Percentiles rank a stretch among this genome's conserved stretches.
Conservation (phyloP, 2,113 vertebrate species). For the Lamprotornis superbus region DNA sequence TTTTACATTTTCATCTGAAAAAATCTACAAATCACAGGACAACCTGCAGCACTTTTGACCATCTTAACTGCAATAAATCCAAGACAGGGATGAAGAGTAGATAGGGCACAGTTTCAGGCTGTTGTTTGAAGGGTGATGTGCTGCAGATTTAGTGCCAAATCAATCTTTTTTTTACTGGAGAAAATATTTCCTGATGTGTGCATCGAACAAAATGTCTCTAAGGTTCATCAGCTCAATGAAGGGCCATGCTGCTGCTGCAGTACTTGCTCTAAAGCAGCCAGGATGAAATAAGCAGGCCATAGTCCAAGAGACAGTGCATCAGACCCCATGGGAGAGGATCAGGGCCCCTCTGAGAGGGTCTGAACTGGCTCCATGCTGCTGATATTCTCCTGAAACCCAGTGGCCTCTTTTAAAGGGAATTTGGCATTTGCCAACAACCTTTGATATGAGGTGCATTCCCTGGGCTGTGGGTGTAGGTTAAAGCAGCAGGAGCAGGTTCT, state of each 20-base stretch:
- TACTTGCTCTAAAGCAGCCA: background rate
- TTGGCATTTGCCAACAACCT: background rate
- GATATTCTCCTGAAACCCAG: background rate
- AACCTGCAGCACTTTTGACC: background rate
- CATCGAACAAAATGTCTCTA: background rate
- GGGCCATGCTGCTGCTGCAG: rapidly evolving
- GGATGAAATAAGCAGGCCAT: background rate
- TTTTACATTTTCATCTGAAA: background rate
- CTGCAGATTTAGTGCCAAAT: background rate
- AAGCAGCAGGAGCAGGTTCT: background rate
- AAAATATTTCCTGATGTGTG: background rate
- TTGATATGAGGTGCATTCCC: background rate
- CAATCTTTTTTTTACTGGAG: background rate
- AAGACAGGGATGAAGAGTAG: background rate
- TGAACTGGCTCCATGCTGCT: background rate
- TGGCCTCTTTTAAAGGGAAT: background rate
- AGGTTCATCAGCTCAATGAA: background rate
- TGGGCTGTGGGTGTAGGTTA: background rate
- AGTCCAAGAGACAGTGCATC: background rate
- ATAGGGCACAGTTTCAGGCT: background rate
- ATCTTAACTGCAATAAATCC: background rate
- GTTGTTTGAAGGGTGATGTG: background rate
- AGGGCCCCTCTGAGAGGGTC: background rate
- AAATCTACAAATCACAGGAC: background rate
- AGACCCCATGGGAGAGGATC: background rate